Evolutionary conservation across 2,888 invertebrate species (phyloP).

Genomic region (Nemurella pictetii): DNA sequence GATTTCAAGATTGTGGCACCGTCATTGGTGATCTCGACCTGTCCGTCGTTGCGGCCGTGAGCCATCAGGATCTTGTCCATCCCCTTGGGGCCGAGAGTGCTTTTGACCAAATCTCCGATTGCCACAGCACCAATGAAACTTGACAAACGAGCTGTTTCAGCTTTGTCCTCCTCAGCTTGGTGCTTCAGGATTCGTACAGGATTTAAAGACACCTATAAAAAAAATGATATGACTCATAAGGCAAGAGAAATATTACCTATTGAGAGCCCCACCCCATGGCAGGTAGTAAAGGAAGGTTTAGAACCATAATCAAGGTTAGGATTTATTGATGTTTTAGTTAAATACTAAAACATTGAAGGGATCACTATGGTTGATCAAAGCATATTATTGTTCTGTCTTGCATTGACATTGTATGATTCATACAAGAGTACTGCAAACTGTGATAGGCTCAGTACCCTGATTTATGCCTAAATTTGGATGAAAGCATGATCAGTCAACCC

Average conservation of each 20-base stretch:
- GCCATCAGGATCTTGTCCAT: constrained; percentile 93
- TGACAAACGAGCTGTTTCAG: constrained; percentile 95
- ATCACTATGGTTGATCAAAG: too few species aligned
- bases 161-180: constrained; percentile 97
- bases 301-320: background rate
- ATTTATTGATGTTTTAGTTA: background rate
- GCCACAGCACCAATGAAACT: constrained; percentile 98
- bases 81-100: constrained; percentile 97
- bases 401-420: background rate
- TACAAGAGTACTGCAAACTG: too few species aligned
- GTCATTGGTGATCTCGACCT: constrained; percentile 97
- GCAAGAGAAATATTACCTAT: background rate
- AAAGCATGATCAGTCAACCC: constrained; percentile 15
- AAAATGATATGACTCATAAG: constrained; percentile 3
- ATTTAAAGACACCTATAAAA: constrained; percentile 78
- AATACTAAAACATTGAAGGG: background rate
- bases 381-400: too few species aligned
- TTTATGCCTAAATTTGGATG: background rate
- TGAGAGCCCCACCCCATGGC: background rate
- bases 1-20: constrained; percentile 97
- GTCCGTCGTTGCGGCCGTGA: constrained; percentile 74
- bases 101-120: constrained; percentile 97
- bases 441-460: background rate
- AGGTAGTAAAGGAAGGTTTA: background rate
- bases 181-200: constrained; percentile 92